Evolutionary conservation across 2,797 vertebrate species (phyloP), one percentile per base, ranked within the genome.

Genomic region (Crax fasciolata): DNA sequence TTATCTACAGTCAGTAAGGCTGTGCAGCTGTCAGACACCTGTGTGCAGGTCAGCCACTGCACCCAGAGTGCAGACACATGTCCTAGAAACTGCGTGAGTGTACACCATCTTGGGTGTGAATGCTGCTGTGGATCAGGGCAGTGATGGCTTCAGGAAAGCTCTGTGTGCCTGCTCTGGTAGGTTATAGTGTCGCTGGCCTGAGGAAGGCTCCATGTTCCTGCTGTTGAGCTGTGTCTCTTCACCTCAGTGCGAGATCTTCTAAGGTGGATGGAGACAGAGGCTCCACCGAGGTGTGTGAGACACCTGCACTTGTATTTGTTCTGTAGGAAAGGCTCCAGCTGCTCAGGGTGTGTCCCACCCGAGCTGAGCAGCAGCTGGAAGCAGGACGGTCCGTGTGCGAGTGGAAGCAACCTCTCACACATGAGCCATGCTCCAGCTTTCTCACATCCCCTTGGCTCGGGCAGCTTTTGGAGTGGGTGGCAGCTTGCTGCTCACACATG

Each of bases 341-440:
- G 5, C 74, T 51, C 28, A 0, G 2, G 43, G 19, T 35, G 5
- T 1, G 0, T 85, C 49, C 28, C 32, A 46, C 6, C 2, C 2
- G 39, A 74, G n/a, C 25, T 25, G 30, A 89, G 13, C 19, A 65
- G 49, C 21, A 20, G 27, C 7, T 12, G 13, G 61, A 38, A 71
- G 52, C 41, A 66, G 52, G 38, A 32, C 32, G 52, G 41, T 7
- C 38, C 27, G 8, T 0, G 0, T 3, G 14, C 25, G 24, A 70
- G 35, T 24, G 67, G 32, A 71, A 20, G 43, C 73, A 35, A 70
- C 30, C 6, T 70, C n/a, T 74, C 10, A 3, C 0, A 2, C 9
- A 2, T 5, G 13, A 73, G 21, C 65, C 1, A 1, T 63, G 44
- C 85, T 43, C 30, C 61, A 44, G 15, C n/a, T 78, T 79, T 84